Evolutionary conservation across 2,888 invertebrate genomes (phyloP).

Genomic region (Sinelater perroti): DNA sequence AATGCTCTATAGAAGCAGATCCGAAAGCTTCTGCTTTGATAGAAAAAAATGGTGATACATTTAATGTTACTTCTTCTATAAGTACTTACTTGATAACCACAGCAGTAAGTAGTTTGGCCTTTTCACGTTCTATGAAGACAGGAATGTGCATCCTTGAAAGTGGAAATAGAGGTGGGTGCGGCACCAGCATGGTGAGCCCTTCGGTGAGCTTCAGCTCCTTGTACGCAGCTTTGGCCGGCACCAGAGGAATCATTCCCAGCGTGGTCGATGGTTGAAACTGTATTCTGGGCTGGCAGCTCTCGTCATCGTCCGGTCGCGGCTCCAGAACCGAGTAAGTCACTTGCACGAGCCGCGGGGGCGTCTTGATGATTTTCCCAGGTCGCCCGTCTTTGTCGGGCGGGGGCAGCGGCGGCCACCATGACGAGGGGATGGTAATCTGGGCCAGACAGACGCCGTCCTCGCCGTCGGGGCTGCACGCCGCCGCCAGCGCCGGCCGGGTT

Average conservation of each 20-base stretch:
- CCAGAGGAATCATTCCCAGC: conserved; percentile 71
- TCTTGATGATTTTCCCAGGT: conserved; percentile 56
- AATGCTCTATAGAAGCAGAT: too few species aligned
- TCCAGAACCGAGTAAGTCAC: conserved; percentile 90
- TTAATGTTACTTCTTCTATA: too few species aligned
- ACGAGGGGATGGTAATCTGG: conserved; percentile 81
- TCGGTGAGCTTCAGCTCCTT: conserved; percentile 86
- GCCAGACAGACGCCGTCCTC: conserved; percentile 93
- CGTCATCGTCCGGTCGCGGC: conserved; percentile 72
- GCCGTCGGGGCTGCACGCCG: conserved; percentile 93
- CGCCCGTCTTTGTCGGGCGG: conserved; percentile 69
- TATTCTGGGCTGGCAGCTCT: conserved; percentile 79
- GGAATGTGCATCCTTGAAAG: conserved; percentile 90
- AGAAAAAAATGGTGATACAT: too few species aligned
- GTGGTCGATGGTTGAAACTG: conserved; percentile 70
- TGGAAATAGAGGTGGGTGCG: conserved; percentile 89
- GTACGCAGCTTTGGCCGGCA: conserved; percentile 81
- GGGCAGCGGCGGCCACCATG: conserved; percentile 88
- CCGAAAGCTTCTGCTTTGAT: too few species aligned
- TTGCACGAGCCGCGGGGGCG: conserved; percentile 77
- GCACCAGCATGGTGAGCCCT: conserved; percentile 83
- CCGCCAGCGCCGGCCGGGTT: conserved; percentile 73
- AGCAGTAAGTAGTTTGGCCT: conserved; percentile 73
- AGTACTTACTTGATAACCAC: conserved; percentile 84
- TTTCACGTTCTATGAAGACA: conserved; percentile 82